A percentile compares a stretch with the other conserved stretches of the same genome.
Evolutionary conservation across 2,888 invertebrate species (phyloP).

Genomic region (Mesorhabditis sp.): DNA sequence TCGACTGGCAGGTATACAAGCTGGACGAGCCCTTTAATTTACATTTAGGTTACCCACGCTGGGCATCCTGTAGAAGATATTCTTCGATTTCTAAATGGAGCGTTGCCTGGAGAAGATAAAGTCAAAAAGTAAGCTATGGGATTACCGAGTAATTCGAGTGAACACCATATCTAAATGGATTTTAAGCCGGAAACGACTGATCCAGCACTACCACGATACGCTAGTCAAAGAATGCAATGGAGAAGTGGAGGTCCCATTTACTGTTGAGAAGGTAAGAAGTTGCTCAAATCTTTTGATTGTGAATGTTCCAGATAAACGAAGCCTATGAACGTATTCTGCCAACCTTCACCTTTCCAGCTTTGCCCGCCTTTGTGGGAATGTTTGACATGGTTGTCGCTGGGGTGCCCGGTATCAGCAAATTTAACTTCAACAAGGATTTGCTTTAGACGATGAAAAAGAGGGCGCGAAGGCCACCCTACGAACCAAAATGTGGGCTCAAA

Average conservation of each 20-base stretch:
- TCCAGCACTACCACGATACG: background rate
- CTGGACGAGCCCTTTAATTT: too few species aligned
- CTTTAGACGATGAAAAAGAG: constrained; percentile 1
- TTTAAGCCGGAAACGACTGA: background rate
- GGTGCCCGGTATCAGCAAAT: background rate
- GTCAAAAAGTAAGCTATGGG: background rate
- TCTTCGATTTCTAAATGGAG: background rate
- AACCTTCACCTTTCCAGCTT: background rate
- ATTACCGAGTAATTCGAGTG: too few species aligned
- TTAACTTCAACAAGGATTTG: background rate
- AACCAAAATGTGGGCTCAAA: background rate
- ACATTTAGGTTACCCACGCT: background rate
- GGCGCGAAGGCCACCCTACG: background rate
- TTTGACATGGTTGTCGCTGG: background rate
- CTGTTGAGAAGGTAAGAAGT: background rate
- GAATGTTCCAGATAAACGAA: background rate
- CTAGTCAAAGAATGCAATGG: background rate
- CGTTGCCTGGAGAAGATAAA: background rate
- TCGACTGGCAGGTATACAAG: background rate
- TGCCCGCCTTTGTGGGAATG: background rate
- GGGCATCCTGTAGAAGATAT: background rate
- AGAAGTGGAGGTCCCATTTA: constrained; percentile 1
- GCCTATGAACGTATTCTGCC: background rate
- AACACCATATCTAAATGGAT: background rate
- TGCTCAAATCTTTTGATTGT: too few species aligned